These are phyloP conservation scores for Anoplius nigerrimus DNA, from an alignment of 2,888 invertebrate genomes.

Conservation along the genomic window DNA sequence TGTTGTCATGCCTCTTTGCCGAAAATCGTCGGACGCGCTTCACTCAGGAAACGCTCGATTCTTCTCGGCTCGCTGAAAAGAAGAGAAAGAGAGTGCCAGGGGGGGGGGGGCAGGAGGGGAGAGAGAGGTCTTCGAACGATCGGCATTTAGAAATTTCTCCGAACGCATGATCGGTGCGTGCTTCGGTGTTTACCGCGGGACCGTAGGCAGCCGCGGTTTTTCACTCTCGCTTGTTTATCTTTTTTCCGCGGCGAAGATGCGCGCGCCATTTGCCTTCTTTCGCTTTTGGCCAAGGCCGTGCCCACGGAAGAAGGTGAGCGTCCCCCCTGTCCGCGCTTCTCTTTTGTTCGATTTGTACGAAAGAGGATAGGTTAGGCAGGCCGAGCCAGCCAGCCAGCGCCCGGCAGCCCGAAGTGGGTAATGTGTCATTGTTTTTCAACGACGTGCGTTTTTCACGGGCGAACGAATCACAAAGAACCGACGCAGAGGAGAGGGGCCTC, in stretches of 20 bases:
- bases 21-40: too few species aligned
- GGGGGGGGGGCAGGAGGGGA: too few species aligned
- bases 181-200: too few species aligned
- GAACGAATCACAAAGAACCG: constrained; percentile 47
- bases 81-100: too few species aligned
- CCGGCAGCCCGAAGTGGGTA: too few species aligned
- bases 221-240: constrained; percentile 17
- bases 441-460: constrained; percentile 57
- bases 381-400: constrained; percentile 17
- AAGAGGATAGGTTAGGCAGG: constrained; percentile 1
- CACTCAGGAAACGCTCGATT: too few species aligned
- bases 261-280: constrained; percentile 39
- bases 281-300: constrained; percentile 31
- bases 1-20: too few species aligned
- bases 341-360: constrained; percentile 44
- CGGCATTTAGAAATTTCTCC: too few species aligned
- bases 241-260: constrained; percentile 24
- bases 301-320: constrained; percentile 36
- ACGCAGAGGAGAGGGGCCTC: constrained; percentile 13
- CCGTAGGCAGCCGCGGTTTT: background rate
- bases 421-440: constrained; percentile 58
- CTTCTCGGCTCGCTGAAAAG: too few species aligned
- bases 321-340: constrained; percentile 25
- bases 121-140: too few species aligned
- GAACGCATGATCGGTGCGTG: too few species aligned